Percentiles rank a stretch among this genome's conserved stretches.
These are phyloP conservation scores for Collichthys lucidus DNA, from an alignment of 2,113 vertebrate species.

Conservation along the genomic window DNA sequence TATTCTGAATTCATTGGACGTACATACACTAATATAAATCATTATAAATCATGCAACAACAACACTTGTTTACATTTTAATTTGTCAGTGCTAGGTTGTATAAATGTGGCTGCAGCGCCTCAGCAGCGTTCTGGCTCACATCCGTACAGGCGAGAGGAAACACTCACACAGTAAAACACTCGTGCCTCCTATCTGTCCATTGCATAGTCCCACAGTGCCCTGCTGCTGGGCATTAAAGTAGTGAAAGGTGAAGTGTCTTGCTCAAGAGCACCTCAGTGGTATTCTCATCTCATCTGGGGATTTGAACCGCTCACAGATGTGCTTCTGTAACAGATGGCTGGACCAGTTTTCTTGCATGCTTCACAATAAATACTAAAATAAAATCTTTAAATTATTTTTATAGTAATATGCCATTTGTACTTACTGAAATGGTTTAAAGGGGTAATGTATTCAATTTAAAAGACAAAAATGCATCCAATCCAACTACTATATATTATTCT, in stretches of 20 bases:
- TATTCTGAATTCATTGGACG: neutral
- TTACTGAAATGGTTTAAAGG: neutral
- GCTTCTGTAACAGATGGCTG: neutral
- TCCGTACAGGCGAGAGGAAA: neutral
- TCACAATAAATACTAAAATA: neutral
- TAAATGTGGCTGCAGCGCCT: neutral
- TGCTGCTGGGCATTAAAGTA: neutral
- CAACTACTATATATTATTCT: neutral
- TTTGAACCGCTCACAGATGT: neutral
- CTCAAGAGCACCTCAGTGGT: constrained; percentile 20
- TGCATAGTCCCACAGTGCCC: neutral
- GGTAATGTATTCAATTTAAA: neutral
- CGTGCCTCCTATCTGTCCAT: neutral
- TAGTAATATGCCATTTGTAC: neutral
- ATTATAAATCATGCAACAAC: neutral
- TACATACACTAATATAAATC: neutral
- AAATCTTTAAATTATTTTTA: constrained; percentile 1
- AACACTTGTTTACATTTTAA: neutral
- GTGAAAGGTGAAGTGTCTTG: neutral
- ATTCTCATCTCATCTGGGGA: constrained; percentile 1
- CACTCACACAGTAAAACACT: neutral
- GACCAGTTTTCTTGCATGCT: neutral
- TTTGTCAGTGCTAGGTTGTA: neutral
- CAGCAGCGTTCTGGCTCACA: neutral
- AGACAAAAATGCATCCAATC: neutral